phyloP scores from a whole-genome alignment of 2,113 vertebrate species.

The Chascanopsetta lugubris region DNA sequence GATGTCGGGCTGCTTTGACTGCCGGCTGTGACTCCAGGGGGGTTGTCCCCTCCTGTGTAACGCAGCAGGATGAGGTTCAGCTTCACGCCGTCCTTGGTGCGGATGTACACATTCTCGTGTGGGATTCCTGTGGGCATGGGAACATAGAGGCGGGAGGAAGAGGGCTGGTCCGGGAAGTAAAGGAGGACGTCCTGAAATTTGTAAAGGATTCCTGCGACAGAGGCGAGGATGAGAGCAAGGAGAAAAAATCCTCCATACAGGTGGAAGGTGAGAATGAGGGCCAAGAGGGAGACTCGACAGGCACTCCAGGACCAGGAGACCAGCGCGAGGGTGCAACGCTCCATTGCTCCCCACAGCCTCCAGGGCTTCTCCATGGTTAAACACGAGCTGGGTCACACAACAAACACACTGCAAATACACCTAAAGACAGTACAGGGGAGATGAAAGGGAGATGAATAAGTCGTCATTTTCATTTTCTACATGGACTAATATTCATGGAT shows the following conservation, averaged over 20 bases:
- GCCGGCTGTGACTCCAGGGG: conserved; percentile 71
- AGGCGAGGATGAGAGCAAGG: conserved; percentile 90
- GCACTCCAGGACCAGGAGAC: conserved; percentile 95
- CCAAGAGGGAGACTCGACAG: conserved; percentile 94
- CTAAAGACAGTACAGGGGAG: background rate
- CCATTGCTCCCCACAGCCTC: conserved; percentile 90
- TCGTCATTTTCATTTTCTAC: no score
- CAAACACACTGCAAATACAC: conserved; percentile 50
- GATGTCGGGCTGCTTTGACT: conserved; percentile 78
- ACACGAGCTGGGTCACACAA: conserved; percentile 58
- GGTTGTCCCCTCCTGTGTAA: conserved; percentile 88
- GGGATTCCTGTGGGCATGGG: conserved; percentile 97
- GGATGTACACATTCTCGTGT: conserved; percentile 94
- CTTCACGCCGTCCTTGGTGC: conserved; percentile 95
- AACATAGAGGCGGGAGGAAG: conserved; percentile 96
- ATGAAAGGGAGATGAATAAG: background rate
- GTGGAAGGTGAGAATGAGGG: conserved; percentile 97
- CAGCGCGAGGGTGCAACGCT: conserved; percentile 88
- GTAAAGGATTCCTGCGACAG: conserved; percentile 94
- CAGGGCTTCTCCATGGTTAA: conserved; percentile 95
- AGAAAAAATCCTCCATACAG: conserved; percentile 92
- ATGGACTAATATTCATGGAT: no score
- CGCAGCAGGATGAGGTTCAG: conserved; percentile 95
- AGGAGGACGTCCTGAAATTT: conserved; percentile 98
- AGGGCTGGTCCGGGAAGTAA: conserved; percentile 97